These are phyloP conservation scores for Prionace glauca DNA, from an alignment of 2,797 vertebrate genomes.

Conservation along the genomic window DNA sequence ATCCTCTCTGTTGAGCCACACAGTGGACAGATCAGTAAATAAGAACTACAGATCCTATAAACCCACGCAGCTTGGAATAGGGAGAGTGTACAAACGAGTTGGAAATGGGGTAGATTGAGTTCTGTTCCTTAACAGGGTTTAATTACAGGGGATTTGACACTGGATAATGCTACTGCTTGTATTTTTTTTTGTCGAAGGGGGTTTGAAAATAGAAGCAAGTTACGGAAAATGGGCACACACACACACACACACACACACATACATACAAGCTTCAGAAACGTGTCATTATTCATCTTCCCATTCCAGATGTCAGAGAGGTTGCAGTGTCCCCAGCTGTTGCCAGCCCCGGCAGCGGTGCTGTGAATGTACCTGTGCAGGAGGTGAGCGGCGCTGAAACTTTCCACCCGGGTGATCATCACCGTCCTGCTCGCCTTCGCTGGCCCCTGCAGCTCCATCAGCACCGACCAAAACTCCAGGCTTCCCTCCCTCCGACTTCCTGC, in stretches of 20 bases:
- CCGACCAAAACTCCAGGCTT: neutral
- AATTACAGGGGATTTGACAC: too few relatives aligned
- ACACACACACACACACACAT: too few relatives aligned
- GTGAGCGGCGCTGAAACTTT: conserved; percentile 30
- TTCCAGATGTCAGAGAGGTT: too few relatives aligned
- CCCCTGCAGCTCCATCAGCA: neutral
- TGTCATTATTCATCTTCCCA: neutral
- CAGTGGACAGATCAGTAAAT: neutral
- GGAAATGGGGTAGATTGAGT: neutral
- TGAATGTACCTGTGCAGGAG: conserved; percentile 16
- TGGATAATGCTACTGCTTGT: too few relatives aligned
- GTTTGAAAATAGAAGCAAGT: too few relatives aligned
- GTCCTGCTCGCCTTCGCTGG: neutral
- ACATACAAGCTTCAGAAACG: too few relatives aligned
- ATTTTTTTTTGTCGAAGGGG: too few relatives aligned
- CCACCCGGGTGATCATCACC: neutral
- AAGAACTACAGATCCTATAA: neutral
- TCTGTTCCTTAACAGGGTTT: neutral
- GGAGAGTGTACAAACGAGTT: too few relatives aligned
- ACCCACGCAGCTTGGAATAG: neutral
- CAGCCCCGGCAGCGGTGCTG: too few relatives aligned
- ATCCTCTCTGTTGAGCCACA: neutral
- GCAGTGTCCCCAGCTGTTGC: too few relatives aligned
- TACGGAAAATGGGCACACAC: too few relatives aligned
- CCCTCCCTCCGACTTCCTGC: too few relatives aligned